These are phyloP conservation scores for Parazoanthus darwini DNA, from an alignment of 92 coral and sea anemone genomes.

Conservation along the genomic window DNA sequence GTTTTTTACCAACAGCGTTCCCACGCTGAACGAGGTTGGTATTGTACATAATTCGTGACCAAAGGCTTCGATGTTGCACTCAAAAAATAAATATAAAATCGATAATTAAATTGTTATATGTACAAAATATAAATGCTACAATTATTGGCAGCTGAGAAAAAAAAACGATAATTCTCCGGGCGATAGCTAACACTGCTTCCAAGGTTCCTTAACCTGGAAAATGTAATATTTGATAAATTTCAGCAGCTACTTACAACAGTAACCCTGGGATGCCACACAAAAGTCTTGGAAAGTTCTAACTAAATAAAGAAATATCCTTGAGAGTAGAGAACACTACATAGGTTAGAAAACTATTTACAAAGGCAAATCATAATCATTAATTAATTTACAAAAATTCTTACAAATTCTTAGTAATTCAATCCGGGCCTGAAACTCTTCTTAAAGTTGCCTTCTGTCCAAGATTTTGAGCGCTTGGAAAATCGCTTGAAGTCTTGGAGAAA, in stretches of 20 bases:
- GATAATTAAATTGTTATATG: background rate
- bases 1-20: too few relatives aligned
- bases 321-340: background rate
- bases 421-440: conserved; percentile 92
- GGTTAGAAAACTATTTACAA: conserved; percentile 14
- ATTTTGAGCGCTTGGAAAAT: conserved; percentile 90
- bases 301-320: background rate
- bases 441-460: conserved; percentile 86
- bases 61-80: background rate
- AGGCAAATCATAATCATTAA: background rate
- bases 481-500: conserved; percentile 78
- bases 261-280: background rate
- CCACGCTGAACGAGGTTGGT: background rate
- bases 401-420: conserved; percentile 57
- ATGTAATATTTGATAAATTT: background rate
- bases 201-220: background rate
- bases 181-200: background rate
- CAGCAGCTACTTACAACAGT: background rate
- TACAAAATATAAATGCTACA: background rate
- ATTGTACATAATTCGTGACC: background rate
- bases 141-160: background rate
- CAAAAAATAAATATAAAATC: background rate
- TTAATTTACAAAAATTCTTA: background rate
- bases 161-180: too few relatives aligned
- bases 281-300: background rate